Conservation (phyloP, 2,797 vertebrate species). For the Molossus alvarezi region DNA sequence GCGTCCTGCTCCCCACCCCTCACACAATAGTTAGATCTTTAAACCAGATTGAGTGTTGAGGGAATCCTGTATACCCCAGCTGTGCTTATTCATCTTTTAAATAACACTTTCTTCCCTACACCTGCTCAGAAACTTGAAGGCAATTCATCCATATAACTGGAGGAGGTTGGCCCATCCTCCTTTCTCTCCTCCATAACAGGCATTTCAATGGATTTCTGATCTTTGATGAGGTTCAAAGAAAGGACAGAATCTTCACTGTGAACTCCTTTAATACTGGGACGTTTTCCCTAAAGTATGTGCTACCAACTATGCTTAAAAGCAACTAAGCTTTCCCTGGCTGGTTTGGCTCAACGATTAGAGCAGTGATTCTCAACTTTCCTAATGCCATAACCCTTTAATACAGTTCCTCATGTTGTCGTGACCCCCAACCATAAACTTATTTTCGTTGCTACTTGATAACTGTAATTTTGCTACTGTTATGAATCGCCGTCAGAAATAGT, state of each 20-base stretch:
- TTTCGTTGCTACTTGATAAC: too few species aligned
- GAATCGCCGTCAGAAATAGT: too few species aligned
- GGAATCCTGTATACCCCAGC: background rate
- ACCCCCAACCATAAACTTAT: too few species aligned
- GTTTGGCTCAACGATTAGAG: too few species aligned
- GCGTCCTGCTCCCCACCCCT: background rate
- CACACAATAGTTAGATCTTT: background rate
- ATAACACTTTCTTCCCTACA: background rate
- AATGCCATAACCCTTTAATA: too few species aligned
- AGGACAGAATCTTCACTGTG: background rate
- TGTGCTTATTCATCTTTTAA: slow-evolving; percentile 3
- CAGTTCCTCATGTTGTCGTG: too few species aligned
- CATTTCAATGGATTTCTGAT: slow-evolving; percentile 42
- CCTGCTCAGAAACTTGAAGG: slow-evolving; percentile 1
- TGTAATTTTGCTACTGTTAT: too few species aligned
- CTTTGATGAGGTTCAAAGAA: slow-evolving; percentile 6
- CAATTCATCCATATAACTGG: slow-evolving; percentile 13
- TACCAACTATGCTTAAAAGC: background rate
- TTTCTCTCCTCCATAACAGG: background rate
- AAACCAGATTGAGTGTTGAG: background rate
- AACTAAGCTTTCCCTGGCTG: background rate
- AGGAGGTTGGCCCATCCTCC: background rate
- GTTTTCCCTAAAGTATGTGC: background rate
- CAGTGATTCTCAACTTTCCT: too few species aligned
- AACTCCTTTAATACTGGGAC: slow-evolving; percentile 13